Evolutionary conservation across 1,140 invertebrate genomes (phyloP).

Genomic region (Penaeus indicus): DNA sequence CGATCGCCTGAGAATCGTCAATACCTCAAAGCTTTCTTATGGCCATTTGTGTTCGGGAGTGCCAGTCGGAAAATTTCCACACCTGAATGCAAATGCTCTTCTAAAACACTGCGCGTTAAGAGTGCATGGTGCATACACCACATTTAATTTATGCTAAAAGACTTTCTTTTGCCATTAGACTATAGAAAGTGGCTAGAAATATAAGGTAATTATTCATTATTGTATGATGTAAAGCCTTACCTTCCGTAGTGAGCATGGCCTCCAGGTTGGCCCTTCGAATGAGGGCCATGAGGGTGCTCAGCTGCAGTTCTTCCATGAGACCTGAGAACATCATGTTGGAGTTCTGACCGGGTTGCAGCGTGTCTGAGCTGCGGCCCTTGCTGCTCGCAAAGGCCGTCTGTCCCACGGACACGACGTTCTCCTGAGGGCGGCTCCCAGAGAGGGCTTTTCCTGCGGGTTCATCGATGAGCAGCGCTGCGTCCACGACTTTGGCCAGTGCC

Average conservation of each 20-base stretch:
- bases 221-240: slow-evolving; percentile 6
- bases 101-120: no score
- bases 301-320: slow-evolving; percentile 46
- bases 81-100: no score
- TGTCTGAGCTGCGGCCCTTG: not conserved
- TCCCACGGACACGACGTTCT: slow-evolving; percentile 16
- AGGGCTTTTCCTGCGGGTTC: slow-evolving; percentile 18
- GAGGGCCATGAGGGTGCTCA: slow-evolving; percentile 48
- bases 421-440: slow-evolving; percentile 37
- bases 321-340: slow-evolving; percentile 59
- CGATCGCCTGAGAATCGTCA: no score
- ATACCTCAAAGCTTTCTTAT: no score
- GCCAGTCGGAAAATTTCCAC: no score
- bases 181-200: no score
- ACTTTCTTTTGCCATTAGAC: no score
- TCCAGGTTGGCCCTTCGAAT: slow-evolving; percentile 53
- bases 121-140: no score
- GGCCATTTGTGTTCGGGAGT: no score
- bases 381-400: not conserved
- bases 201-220: no score
- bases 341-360: slow-evolving; percentile 36
- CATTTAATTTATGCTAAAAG: no score
- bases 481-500: slow-evolving; percentile 43
- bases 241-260: slow-evolving; percentile 58
- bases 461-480: slow-evolving; percentile 34